A percentile compares a stretch with the other conserved stretches of the same genome.
Evolutionary conservation across 2,113 vertebrate genomes (phyloP).

Genomic region (Hippopotamus amphibius): DNA sequence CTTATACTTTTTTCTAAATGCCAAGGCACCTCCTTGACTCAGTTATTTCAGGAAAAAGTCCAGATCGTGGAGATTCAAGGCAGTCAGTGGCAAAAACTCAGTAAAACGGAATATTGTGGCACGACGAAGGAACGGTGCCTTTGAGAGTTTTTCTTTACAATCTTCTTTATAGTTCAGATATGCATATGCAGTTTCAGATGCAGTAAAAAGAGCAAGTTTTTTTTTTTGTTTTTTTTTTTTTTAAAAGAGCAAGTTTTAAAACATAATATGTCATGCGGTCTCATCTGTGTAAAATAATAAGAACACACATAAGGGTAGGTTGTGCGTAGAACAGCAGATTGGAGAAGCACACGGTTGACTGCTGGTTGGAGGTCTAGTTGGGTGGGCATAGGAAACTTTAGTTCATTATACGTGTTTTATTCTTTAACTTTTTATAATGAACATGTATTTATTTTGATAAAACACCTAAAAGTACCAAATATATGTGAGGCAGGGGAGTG

Average conservation of each 20-base stretch:
- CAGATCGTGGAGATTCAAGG: background rate
- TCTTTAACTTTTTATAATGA: background rate
- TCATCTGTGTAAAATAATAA: background rate
- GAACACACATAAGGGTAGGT: background rate
- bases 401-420: background rate
- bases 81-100: background rate
- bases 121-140: rapidly evolving
- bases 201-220: background rate
- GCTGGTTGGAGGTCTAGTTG: rapidly evolving
- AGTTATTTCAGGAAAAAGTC: background rate
- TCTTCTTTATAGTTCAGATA: background rate
- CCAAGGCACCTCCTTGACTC: background rate
- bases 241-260: background rate
- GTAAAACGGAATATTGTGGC: background rate
- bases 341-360: background rate
- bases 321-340: background rate
- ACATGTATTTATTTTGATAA: background rate
- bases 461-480: background rate
- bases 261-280: too few relatives aligned
- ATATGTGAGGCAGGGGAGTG: background rate
- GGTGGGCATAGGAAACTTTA: background rate
- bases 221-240: too few relatives aligned
- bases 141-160: background rate
- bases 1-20: background rate
- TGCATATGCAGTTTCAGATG: background rate